Base-by-base conservation (phyloP, 2,888 invertebrate genomes). In the Dione vanillae region DNA sequence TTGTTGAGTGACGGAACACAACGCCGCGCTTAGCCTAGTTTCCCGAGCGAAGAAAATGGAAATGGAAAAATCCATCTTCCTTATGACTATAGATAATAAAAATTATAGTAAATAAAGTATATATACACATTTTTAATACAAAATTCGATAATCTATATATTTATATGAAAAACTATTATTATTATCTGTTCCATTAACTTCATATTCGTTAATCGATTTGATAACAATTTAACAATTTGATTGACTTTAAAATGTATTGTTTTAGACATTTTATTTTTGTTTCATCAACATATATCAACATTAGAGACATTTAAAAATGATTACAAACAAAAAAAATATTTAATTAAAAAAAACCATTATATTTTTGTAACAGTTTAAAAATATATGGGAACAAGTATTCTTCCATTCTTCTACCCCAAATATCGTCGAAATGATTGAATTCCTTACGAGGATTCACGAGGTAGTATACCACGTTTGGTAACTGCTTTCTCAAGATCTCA, bases 381-480 rank as follows among this genome's bases (percentile, higher is more conserved):
- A 80, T 70, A 47, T 75, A 70, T 0, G 76, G 76, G 62, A 73
- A 75, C 47, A 80, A 66, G 67, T 78, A 77, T 7, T 61, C 56
- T n/a, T 69, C 40, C 58, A 73, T 75, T 45, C 73, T 67, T 51
- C 74, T 70, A 8, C 78, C 80, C 77, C 77, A 78, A 9, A 74
- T 20, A 20, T 77, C 78, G 52, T 82, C 81, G 5, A 73, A 14
- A 45, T 83, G 82, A 43, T 78, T 79, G 61, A 76, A 76, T 3
- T 69, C 16, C 0, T 64, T 27, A 9, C 72, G 69, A 1, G 72
- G 65, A 7, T 58, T 67, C 8, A 79, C 51, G 0, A 76, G 43
- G 41, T 75, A 69, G 35, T 75, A 72, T 9, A 74, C 59, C 10
- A 85, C 78, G 47, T 85, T 86, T 0, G 83, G 82, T 10, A 88